phyloP scores from a whole-genome alignment of 1,140 invertebrate species.

The Hyphantria cunea region DNA sequence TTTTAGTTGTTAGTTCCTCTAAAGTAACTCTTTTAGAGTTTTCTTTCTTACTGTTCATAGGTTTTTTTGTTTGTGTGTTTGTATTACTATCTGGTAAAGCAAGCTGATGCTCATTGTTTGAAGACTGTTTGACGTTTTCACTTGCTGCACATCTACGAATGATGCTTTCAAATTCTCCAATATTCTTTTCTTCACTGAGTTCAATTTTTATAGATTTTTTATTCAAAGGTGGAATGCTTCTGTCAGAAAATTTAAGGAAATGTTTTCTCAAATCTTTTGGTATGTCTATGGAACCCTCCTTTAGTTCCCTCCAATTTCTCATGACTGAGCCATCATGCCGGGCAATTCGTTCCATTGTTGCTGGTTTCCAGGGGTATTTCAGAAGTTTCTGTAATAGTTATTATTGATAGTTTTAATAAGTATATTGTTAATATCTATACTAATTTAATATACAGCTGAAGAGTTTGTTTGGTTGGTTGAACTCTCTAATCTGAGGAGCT shows the following conservation, averaged over 20 bases:
- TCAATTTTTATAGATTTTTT: conserved; percentile 65
- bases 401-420: conserved; percentile 9
- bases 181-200: conserved; percentile 52
- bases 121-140: conserved; percentile 36
- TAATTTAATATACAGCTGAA: no score
- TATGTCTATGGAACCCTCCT: conserved; percentile 79
- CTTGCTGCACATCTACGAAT: conserved; percentile 58
- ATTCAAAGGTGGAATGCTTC: conserved; percentile 76
- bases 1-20: conserved; percentile 60
- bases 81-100: conserved; percentile 14
- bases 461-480: no score
- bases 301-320: conserved; percentile 86
- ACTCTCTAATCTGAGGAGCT: no score
- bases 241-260: conserved; percentile 85
- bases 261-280: conserved; percentile 81
- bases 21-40: conserved; percentile 56
- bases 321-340: conserved; percentile 85
- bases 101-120: conserved; percentile 25
- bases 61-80: conserved; percentile 15
- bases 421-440: neutral
- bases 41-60: conserved; percentile 38
- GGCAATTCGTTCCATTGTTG: conserved; percentile 79
- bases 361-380: conserved; percentile 84
- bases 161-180: conserved; percentile 75
- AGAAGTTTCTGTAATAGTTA: conserved; percentile 83